These are phyloP conservation scores for Pseudopodoces humilis DNA, from an alignment of 2,113 vertebrate genomes.

Conservation along the genomic window DNA sequence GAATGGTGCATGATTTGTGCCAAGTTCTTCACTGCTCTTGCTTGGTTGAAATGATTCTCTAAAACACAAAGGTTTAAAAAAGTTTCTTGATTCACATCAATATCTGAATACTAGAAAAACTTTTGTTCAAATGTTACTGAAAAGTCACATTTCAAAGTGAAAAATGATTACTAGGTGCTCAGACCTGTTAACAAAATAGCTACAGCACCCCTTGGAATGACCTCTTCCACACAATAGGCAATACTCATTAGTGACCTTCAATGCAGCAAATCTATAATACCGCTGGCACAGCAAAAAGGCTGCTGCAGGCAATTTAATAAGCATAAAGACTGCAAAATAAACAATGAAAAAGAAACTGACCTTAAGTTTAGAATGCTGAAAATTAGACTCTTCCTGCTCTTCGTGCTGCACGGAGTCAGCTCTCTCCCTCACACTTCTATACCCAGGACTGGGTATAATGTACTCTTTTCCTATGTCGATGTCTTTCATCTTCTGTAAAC, in stretches of 20 bases:
- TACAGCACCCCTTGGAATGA: neutral
- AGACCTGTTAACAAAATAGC: neutral
- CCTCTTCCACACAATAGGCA: neutral
- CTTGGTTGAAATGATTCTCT: neutral
- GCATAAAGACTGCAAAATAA: neutral
- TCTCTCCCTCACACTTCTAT: constrained; percentile 77
- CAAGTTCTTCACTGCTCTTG: neutral
- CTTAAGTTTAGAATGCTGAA: constrained; percentile 72
- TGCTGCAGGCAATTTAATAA: neutral
- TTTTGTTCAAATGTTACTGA: neutral
- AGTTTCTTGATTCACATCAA: neutral
- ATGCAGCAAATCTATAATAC: neutral
- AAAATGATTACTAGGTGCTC: neutral
- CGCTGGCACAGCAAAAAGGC: constrained; percentile 2
- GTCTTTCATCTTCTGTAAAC: constrained; percentile 86
- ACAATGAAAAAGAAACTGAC: constrained; percentile 57
- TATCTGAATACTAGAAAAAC: neutral
- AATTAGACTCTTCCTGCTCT: constrained; percentile 71
- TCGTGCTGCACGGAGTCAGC: constrained; percentile 60
- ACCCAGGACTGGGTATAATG: constrained; percentile 82
- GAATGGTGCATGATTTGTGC: neutral
- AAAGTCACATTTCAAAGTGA: neutral
- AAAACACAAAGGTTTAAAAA: neutral
- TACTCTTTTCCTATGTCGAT: constrained; percentile 88
- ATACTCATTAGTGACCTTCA: constrained; percentile 43